A percentile compares a stretch with the other conserved stretches of the same genome.
Conservation (phyloP, 1,140 invertebrate species). For the Pseudomyrmex cubaensis region DNA sequence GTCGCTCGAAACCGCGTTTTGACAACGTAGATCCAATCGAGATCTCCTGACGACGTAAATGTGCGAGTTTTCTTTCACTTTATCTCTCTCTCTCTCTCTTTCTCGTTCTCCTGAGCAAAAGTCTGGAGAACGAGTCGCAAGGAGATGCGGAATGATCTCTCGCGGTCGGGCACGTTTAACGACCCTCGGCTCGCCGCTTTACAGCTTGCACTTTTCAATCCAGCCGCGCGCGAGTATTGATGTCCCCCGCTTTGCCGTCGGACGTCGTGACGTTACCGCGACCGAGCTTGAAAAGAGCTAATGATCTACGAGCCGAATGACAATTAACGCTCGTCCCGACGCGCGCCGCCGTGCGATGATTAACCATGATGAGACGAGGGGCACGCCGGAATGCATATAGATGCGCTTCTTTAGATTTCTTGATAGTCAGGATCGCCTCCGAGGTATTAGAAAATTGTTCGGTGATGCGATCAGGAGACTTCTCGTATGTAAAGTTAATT, state of each 20-base stretch:
- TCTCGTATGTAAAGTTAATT: constrained; percentile 7
- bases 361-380: constrained; percentile 71
- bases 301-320: constrained; percentile 74
- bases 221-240: constrained; percentile 49
- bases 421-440: constrained; percentile 49
- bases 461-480: not conserved
- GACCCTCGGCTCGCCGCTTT: constrained; percentile 57
- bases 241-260: constrained; percentile 42
- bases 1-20: constrained; percentile 45
- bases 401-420: constrained; percentile 39
- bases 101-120: not conserved
- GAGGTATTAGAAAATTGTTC: constrained; percentile 35
- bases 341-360: constrained; percentile 63
- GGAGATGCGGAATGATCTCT: constrained; percentile 55
- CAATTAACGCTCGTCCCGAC: constrained; percentile 71
- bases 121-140: constrained; percentile 16
- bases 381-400: constrained; percentile 70
- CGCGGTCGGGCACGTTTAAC: constrained; percentile 49
- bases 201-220: constrained; percentile 71
- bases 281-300: constrained; percentile 70
- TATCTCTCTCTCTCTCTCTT: not conserved
- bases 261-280: constrained; percentile 50
- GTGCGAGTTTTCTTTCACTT: not conserved
- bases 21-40: constrained; percentile 41
- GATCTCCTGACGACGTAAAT: constrained; percentile 17